phyloP scores from a whole-genome alignment of 1,140 invertebrate genomes.

The Schlechtendalia chinensis region DNA sequence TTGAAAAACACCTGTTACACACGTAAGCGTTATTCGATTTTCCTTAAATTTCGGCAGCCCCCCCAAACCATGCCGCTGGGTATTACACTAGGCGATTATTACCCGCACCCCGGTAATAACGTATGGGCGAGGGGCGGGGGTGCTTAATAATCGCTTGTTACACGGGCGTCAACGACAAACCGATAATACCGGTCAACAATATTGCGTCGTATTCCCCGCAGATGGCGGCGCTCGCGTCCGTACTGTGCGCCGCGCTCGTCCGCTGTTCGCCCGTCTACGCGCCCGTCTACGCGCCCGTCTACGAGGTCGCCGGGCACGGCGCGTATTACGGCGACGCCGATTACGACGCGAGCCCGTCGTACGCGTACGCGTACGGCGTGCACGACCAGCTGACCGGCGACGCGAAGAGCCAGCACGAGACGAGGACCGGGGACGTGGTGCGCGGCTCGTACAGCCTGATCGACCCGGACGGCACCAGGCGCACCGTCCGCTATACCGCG shows the following conservation, averaged over 20 bases:
- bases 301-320: constrained; percentile 8
- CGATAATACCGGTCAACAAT: too few species aligned
- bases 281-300: constrained; percentile 32
- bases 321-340: constrained; percentile 47
- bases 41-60: too few species aligned
- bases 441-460: constrained; percentile 65
- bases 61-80: too few species aligned
- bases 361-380: constrained; percentile 67
- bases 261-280: constrained; percentile 32
- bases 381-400: constrained; percentile 68
- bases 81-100: too few species aligned
- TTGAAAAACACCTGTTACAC: too few species aligned
- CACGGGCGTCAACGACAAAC: too few species aligned
- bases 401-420: constrained; percentile 68
- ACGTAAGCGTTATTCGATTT: too few species aligned
- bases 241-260: neutral
- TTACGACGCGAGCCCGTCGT: constrained; percentile 55
- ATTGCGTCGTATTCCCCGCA: neutral
- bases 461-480: constrained; percentile 55
- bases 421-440: constrained; percentile 67
- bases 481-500: constrained; percentile 54
- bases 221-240: neutral
- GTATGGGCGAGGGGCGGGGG: too few species aligned
- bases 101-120: too few species aligned
- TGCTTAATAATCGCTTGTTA: too few species aligned